Evolutionary conservation across 2,888 invertebrate species (phyloP).

Genomic region (Spisula subtruncata): DNA sequence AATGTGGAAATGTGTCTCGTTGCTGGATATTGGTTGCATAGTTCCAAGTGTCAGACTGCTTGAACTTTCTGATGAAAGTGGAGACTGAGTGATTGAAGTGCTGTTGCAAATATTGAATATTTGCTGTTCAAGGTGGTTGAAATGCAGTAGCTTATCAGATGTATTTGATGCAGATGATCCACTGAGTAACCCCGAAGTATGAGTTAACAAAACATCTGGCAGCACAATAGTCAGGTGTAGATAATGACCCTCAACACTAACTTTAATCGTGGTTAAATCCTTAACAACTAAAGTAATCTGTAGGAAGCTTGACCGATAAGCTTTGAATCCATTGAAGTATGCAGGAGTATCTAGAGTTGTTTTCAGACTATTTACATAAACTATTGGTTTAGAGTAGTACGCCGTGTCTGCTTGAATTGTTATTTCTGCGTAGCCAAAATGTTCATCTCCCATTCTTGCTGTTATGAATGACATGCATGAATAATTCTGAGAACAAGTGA

Average conservation of each 20-base stretch:
- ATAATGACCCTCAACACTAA: constrained; percentile 73
- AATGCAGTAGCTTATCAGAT: constrained; percentile 33
- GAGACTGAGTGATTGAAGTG: constrained; percentile 50
- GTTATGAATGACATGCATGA: constrained; percentile 76
- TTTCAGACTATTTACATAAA: constrained; percentile 68
- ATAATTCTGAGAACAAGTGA: constrained; percentile 77
- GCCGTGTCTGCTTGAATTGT: constrained; percentile 67
- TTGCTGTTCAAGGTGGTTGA: constrained; percentile 37
- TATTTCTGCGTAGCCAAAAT: constrained; percentile 72
- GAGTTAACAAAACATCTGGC: constrained; percentile 35
- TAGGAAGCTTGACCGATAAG: constrained; percentile 63
- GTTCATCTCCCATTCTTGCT: constrained; percentile 71
- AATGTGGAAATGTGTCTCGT: constrained; percentile 49
- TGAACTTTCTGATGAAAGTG: constrained; percentile 49
- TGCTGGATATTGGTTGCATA: constrained; percentile 54
- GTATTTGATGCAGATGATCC: constrained; percentile 36
- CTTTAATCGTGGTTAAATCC: constrained; percentile 55
- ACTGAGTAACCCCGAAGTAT: constrained; percentile 46
- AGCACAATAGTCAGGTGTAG: constrained; percentile 65
- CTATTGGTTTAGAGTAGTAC: constrained; percentile 63
- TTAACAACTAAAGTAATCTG: constrained; percentile 65
- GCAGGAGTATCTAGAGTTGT: constrained; percentile 67
- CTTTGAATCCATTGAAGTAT: constrained; percentile 73
- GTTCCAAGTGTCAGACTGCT: constrained; percentile 45
- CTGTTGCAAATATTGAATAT: constrained; percentile 66